Base-by-base conservation (phyloP, 1,140 invertebrate genomes). In the Panagrolaimus sp. region DNA sequence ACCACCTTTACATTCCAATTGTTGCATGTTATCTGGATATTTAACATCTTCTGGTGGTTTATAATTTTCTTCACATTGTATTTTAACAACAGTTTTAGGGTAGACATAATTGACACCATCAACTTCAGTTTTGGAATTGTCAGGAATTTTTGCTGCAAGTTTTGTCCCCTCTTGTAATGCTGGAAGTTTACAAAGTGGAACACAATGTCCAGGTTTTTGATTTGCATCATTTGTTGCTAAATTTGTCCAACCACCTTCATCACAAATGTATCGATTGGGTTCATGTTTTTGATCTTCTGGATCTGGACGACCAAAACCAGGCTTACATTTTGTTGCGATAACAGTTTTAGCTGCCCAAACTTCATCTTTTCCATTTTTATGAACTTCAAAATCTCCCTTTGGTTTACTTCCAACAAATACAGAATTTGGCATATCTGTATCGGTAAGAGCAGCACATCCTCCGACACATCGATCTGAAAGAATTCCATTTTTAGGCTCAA, bases 1-100 rank as follows among this genome's bases (percentile, higher is more conserved):
- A 28, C 52, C 52, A n/a, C 52, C 52, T 28, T 58, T 58, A 4
- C 52, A 58, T 21, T 26, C 28, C 52, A 58, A 21, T 58, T 58
- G 15, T 58, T 58, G 52, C 4, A 21, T 28, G 21, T 28, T n/a
- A 21, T 12, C 28, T 3, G 52, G 52, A 28, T 58, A 58, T 26
- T 58, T 21, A 21, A 26, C 15, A 21, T 58, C 28, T 12, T 58
- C 28, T 28, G 52, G 52, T 21, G 28, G 52, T 21, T 58, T 28
- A 14, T 26, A 58, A 4, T 21, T 28, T 58, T 58, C 17, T 12
- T 58, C 52, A 21, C 52, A 58, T 12, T 21, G 10, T 12, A 58
- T 58, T 26, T 58, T 28, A 10, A 58, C 52, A 10, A 26, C 52
- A 10, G 52, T 58, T 21, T 58, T 58, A 10, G 52, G 52, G 17